Evolutionary conservation across 2,797 vertebrate genomes (phyloP).

Genomic region (Catharus ustulatus): DNA sequence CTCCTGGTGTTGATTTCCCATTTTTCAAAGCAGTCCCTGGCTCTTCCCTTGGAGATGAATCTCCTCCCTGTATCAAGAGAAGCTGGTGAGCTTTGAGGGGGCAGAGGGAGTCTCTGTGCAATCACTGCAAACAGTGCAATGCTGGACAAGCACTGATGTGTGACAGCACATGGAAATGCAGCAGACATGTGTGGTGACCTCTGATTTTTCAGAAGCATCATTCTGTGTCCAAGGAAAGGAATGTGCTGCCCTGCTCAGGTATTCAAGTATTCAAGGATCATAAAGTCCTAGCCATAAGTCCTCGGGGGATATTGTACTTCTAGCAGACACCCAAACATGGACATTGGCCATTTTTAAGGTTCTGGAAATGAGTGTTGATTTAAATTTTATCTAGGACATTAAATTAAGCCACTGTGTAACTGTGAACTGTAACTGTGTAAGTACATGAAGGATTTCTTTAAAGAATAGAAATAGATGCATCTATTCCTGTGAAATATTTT

Average conservation of each 20-base stretch:
- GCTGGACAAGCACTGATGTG: neutral
- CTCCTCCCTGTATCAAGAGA: neutral
- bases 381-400: neutral
- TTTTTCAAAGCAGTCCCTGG: neutral
- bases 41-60: neutral
- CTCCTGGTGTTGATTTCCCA: neutral
- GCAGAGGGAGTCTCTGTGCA: neutral
- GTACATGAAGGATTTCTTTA: neutral
- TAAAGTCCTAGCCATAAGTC: neutral
- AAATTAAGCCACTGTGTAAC: neutral
- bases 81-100: neutral
- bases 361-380: neutral
- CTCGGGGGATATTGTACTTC: neutral
- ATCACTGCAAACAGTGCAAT: neutral
- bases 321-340: neutral
- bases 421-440: neutral
- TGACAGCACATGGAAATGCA: neutral
- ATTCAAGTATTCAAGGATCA: neutral
- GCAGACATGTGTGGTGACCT: neutral
- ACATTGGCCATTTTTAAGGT: neutral
- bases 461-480: neutral
- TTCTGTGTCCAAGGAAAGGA: neutral
- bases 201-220: neutral
- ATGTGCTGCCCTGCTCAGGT: neutral
- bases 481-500: neutral